Evolutionary conservation across 1,140 invertebrate genomes (phyloP), one percentile per base, ranked within the genome.

Genomic region (Trichonephila clavata): DNA sequence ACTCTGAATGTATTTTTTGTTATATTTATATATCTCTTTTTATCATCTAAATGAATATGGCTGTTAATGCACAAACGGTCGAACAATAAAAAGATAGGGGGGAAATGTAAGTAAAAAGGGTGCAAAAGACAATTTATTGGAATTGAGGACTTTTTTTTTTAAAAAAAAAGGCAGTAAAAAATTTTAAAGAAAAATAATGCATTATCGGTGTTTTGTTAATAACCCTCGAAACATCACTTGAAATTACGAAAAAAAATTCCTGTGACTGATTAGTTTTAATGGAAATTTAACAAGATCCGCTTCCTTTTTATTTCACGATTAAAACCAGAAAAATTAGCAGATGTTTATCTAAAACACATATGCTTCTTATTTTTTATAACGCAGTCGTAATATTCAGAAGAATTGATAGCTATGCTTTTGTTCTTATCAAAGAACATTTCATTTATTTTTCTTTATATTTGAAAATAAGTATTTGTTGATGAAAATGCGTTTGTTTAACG

Each of bases 31-130:
- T 68, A 86, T 87, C 21, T 61, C 50, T 87, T 92, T 93, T 93
- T 39, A 80, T 60, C 18, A 93, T 87, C 92, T 93, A 87, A 93
- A 93, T 93, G 92, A 84, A 71, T 77, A 68, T 13, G 50, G n/a
- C 43, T 93, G 84, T 87, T 87, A 93, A 91, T 91, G 90, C 57
- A 91, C 24, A 91, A 89, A 91, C 21, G 27, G 59, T 14, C 18
- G 57, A 32, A 21, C 63, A 61, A 39, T 20, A 90, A 90, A 90
- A 90, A 80, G 4, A 39, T 39, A 3, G 24, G 43, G 3, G 39
- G 27, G 16, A 77, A 16, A 32, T 60, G 18, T 18, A 32, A 20
- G 71, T 8, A 24, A 61, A 61, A 60, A 80, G 50, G 81, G 27
- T 27, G 20, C 10, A 24, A 63, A 6, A 4, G 18, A n/a, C 14